Evolutionary conservation across 2,888 invertebrate species (phyloP).

Genomic region (Phaedon cochleariae): DNA sequence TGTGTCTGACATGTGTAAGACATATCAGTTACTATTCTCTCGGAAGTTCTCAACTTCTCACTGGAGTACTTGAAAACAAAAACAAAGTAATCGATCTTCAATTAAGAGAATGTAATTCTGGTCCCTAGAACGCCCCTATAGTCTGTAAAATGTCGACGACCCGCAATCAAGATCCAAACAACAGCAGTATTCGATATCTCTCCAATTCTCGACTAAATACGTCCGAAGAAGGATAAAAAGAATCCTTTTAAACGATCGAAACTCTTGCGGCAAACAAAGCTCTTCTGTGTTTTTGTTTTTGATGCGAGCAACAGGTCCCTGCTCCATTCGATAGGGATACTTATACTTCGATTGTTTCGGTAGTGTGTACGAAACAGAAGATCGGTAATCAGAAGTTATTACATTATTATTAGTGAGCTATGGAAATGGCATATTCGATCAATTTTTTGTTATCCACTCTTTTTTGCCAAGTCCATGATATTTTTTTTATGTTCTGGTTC

Average conservation of each 20-base stretch:
- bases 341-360: background rate
- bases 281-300: background rate
- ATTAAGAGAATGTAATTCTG: background rate
- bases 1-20: background rate
- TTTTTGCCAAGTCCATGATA: too few relatives aligned
- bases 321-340: background rate
- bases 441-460: too few relatives aligned
- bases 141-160: background rate
- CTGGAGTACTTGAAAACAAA: background rate
- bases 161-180: background rate
- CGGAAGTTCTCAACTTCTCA: background rate
- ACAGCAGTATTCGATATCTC: background rate
- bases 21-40: background rate
- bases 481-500: too few relatives aligned
- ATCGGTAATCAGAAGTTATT: too few relatives aligned
- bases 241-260: background rate
- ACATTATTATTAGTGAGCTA: too few relatives aligned
- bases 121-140: background rate
- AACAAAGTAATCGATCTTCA: background rate
- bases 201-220: background rate
- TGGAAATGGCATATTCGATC: too few relatives aligned
- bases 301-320: background rate
- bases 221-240: background rate
- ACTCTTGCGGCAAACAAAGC: background rate
- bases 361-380: background rate